Evolutionary conservation across 2,113 vertebrate genomes (phyloP).

Genomic region (Spizaetus ornatus): DNA sequence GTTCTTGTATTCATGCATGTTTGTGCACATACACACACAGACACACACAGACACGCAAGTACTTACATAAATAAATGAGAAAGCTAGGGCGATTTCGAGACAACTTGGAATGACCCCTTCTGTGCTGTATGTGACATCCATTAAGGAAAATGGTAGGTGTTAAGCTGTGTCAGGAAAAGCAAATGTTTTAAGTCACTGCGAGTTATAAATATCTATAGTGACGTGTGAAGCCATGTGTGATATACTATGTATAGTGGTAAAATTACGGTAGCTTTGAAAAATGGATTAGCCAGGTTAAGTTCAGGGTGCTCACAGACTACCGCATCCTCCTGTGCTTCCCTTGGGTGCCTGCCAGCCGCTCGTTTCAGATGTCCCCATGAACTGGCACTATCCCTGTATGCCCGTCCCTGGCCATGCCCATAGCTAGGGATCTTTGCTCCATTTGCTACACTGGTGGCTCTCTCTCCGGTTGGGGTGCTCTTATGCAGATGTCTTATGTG

Average conservation of each 20-base stretch:
- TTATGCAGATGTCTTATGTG: not conserved
- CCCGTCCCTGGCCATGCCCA: not conserved
- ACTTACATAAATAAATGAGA: not conserved
- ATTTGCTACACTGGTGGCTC: not conserved
- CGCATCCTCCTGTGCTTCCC: not conserved
- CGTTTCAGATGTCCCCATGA: not conserved
- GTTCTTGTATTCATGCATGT: not conserved
- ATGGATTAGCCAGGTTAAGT: not conserved
- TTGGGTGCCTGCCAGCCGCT: not conserved
- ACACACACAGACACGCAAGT: not conserved
- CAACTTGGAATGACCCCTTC: not conserved
- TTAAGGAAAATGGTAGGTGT: not conserved
- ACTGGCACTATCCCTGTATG: not conserved
- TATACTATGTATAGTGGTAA: not conserved
- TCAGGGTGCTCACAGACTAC: not conserved
- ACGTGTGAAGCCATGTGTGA: not conserved
- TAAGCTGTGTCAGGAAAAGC: not conserved
- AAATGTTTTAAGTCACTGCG: not conserved
- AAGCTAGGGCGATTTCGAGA: not conserved
- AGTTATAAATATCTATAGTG: not conserved
- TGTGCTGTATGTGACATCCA: not conserved
- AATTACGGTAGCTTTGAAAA: not conserved
- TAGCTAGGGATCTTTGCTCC: not conserved
- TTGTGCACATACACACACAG: fast-evolving
- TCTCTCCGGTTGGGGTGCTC: not conserved